Base-by-base conservation (phyloP, 2,797 vertebrate genomes). In the Artibeus jamaicensis region DNA sequence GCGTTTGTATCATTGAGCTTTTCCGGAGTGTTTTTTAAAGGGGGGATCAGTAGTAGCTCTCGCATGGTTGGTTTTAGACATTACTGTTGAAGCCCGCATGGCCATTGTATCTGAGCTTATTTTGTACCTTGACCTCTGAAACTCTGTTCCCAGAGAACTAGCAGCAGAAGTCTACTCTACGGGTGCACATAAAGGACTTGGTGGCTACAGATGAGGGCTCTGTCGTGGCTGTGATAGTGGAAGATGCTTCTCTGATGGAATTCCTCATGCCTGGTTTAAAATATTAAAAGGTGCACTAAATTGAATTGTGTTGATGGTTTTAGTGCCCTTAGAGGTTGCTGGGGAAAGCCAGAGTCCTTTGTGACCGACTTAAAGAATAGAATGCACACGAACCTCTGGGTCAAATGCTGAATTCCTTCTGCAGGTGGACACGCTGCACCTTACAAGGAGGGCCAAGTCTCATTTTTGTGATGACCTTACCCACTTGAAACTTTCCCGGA, bases 401-500 rank as follows among this genome's bases (percentile, higher is more conserved):
- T 94, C 96, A 94, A 73, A 94, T 39, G 92, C 87, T 65, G 39
- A 95, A 96, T 97, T 97, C 97, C 86, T 95, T 86, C 55, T 89
- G 86, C 95, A 97, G 96, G 96, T 97, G 97, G 92, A 94, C 97
- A 89, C 2, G 18, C 85, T 88, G 46, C 87, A 74, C 90, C 82
- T 93, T 95, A 6, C 16, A 7, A 53, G 65, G 44, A 65, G 90
- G 29, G 92, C 94, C 78, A 74, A 76, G 59, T 91, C 91, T 89
- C 82, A 29, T 86, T 93, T 93, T 81, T 83, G 71, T 5, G 37
- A 32, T 83, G 94, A 96, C 94, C 92, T 93, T 96, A 73, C 65
- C 71, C 88, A 48, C 62, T 78, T 46, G 93, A 98, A 89, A 89
- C 88, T 92, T 96, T 87, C 93, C 97, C 1, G 84, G 96, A 96